phyloP scores from a whole-genome alignment of 2,888 invertebrate genomes.

The Lypha dubia region DNA sequence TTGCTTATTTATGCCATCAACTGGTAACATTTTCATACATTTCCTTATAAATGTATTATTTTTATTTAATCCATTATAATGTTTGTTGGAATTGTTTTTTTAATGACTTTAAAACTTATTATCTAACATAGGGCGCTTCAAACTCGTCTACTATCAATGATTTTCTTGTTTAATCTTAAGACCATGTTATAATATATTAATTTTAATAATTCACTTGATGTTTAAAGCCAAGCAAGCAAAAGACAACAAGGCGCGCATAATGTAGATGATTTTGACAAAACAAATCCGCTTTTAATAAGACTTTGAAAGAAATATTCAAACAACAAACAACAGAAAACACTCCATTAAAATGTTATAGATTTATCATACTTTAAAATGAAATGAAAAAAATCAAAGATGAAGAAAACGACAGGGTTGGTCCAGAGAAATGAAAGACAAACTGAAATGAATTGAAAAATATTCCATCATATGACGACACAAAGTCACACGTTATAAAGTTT shows the following conservation, averaged over 20 bases:
- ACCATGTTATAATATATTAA: slow-evolving; percentile 62
- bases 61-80: too few species aligned
- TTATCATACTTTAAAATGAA: slow-evolving; percentile 61
- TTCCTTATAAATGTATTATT: neutral
- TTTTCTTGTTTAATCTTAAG: slow-evolving; percentile 28
- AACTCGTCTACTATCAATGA: neutral
- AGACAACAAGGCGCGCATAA: slow-evolving; percentile 25
- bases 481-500: slow-evolving; percentile 68
- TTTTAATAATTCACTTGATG: slow-evolving; percentile 65
- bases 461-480: slow-evolving; percentile 60
- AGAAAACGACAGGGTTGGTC: slow-evolving; percentile 58
- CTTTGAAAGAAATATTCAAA: slow-evolving; percentile 22
- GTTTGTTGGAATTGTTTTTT: neutral
- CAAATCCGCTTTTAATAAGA: slow-evolving; percentile 66
- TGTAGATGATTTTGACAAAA: slow-evolving; percentile 65
- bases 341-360: slow-evolving; percentile 67
- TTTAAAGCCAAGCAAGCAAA: slow-evolving; percentile 28
- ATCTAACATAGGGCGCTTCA: neutral
- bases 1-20: neutral
- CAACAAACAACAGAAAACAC: too few species aligned
- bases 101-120: neutral
- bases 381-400: slow-evolving; percentile 15
- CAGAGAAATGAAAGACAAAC: slow-evolving; percentile 45
- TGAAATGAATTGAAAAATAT: slow-evolving; percentile 58
- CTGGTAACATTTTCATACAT: neutral